These are phyloP conservation scores for Pseudorhiza aurosa DNA, from an alignment of 30 jellyfish, hydroid and myxozoan species.

Conservation along the genomic window DNA sequence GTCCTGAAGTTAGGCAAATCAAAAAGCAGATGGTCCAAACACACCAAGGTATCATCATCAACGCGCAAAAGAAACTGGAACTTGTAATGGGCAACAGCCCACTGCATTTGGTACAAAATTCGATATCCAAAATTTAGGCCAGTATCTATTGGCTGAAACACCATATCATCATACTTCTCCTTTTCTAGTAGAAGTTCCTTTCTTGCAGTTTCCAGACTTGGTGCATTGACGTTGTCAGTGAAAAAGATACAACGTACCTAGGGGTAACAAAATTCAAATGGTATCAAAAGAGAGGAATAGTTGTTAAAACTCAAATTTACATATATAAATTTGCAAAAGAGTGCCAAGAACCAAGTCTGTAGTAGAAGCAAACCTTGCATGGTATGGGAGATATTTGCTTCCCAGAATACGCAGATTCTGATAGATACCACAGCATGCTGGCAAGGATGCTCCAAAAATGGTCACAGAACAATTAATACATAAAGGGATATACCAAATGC, in stretches of 20 bases:
- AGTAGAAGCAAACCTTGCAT: no score
- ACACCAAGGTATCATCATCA: slow-evolving; percentile 74
- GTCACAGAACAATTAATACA: no score
- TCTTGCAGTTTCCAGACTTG: slow-evolving; percentile 12
- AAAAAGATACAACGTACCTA: slow-evolving; percentile 74
- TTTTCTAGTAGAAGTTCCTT: slow-evolving; percentile 38
- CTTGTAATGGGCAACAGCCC: slow-evolving; percentile 74
- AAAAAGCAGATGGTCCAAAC: slow-evolving; percentile 65
- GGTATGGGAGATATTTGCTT: no score
- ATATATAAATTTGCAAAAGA: neutral
- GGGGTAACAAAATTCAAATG: neutral
- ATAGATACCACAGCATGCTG: no score
- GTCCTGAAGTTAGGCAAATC: slow-evolving; percentile 32
- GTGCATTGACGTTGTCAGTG: slow-evolving; percentile 63
- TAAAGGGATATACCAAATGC: no score
- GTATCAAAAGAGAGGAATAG: neutral
- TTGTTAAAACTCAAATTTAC: neutral
- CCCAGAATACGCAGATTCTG: no score
- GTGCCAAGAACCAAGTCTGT: no score
- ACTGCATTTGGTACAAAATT: slow-evolving; percentile 66
- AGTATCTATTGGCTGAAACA: slow-evolving; percentile 64
- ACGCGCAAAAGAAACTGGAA: slow-evolving; percentile 69
- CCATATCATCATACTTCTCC: slow-evolving; percentile 41
- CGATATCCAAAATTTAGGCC: slow-evolving; percentile 80
- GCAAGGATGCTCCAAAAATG: no score